Evolutionary conservation across 2,113 vertebrate genomes (phyloP), one percentile per base, ranked within the genome.

Genomic region (Tinamus guttatus): DNA sequence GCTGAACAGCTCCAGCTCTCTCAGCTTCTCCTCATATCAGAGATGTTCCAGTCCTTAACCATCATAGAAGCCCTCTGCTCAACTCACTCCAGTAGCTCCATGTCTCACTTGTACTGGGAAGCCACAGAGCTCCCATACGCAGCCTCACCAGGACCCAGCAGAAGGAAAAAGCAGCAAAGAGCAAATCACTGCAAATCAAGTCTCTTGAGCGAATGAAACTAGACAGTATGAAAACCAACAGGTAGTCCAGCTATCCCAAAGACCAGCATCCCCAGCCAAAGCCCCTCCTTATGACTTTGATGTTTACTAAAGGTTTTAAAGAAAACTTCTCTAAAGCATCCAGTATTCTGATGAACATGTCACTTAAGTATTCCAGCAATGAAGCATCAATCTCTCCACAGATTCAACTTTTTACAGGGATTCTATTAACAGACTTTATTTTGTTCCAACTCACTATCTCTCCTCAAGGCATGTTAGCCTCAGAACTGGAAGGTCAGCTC

Each of bases 141-240:
- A 17, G 28, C 54, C 28, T 56, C 54, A 56, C 14, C 54, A 56
- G 54, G 27, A 27, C 52, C 16, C 27, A 56, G 52, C 13, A 56
- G 49, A 17, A 15, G 54, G 54, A 28, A 56, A 17, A 27, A 75
- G 20, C 32, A 60, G 27, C 70, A 24, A 38, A 18, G 22, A 80
- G 59, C 13, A 62, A 65, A 81, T 74, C 40, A 8, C 49, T 67
- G 32, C 32, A 67, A 71, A 85, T 45, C 64, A 81, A 28, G 67
- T 20, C 36, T 68, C 32, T 77, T 18, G 25, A 74, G 59, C 17
- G n/a, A 82, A 63, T 52, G n/a, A 65, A 82, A 85, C 5, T 45
- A 80, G 70, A 54, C 6, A 1, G 2, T 0, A 0, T 9, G n/a
- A 12, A 7, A 85, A 65, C 7, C 10, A 79, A 17, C 21, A 84